Conservation (phyloP, 2,113 vertebrate genomes). For the Procavia capensis region DNA sequence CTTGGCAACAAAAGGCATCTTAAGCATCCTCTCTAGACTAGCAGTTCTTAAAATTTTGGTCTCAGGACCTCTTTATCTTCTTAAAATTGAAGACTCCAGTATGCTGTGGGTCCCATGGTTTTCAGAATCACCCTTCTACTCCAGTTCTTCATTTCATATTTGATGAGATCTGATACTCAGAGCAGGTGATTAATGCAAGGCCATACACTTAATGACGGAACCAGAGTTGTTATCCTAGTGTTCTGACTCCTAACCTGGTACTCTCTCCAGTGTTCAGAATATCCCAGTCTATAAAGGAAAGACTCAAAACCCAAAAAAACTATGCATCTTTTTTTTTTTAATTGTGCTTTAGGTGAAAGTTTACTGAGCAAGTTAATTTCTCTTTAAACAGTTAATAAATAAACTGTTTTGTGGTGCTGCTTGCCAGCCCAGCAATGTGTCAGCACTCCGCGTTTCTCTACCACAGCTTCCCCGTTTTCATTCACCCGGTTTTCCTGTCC, state of each 20-base stretch:
- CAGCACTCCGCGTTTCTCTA: too few species aligned
- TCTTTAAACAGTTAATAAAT: too few species aligned
- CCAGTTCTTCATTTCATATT: not conserved
- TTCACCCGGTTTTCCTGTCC: too few species aligned
- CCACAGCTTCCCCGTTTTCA: too few species aligned
- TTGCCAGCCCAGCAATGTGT: too few species aligned
- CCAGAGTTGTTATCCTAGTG: not conserved
- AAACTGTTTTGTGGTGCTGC: too few species aligned
- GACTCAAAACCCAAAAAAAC: not conserved
- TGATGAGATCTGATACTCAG: not conserved
- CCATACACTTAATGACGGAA: not conserved
- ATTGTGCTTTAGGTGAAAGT: too few species aligned
- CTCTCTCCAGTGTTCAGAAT: not conserved
- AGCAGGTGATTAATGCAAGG: not conserved
- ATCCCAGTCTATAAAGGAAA: not conserved
- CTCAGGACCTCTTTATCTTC: not conserved
- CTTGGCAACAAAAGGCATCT: not conserved
- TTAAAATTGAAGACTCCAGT: not conserved
- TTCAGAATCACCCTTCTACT: not conserved
- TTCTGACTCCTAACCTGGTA: not conserved
- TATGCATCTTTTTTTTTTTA: not conserved
- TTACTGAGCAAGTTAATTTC: too few species aligned
- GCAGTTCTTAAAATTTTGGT: conserved; percentile 1
- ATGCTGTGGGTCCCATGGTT: not conserved
- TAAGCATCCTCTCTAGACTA: not conserved